Base-by-base conservation (phyloP, 2,797 vertebrate genomes). In the Oreortyx pictus region DNA sequence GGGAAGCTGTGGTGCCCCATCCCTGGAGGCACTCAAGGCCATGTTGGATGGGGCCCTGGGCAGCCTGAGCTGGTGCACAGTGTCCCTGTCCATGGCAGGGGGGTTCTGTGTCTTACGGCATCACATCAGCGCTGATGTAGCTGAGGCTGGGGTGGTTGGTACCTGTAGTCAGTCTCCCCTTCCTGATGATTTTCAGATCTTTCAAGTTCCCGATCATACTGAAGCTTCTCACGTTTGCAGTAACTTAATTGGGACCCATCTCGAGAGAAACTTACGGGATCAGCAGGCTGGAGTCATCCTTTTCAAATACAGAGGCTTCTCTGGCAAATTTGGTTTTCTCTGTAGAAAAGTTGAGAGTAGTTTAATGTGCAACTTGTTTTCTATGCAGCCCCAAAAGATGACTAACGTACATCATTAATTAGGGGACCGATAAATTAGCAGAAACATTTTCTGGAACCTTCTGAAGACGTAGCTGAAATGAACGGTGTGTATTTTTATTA, bases 201-300 rank as follows among this genome's bases (percentile, higher is more conserved):
- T 82, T 46, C 43, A 57, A 25, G 29, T 67, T 77, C 37, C 49
- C 74, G 52, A n/a, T 46, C 16, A 2, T 77, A 57, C 15, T 29
- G 56, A 54, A 64, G 31, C 33, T 37, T 89, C 46, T 82, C 6
- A 7, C 20, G 17, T 47, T 70, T 23, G 10, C n/a, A 60, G 14
- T 70, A 59, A n/a, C 44, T 68, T 59, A 33, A 37, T 33, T 0
- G 0, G 57, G 39, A 62, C 35, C 9, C 0, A 0, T 52, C 0
- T 2, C 12, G 57, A 25, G 50, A 83, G 62, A 74, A 83, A n/a
- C 41, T 0, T 1, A 19, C 57, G 50, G 46, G 27, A 39, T 31
- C 1, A 1, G 29, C 39, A 62, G 31, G 43, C 64, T 76, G 11
- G n/a, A 68, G 41, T 11, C 17, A 49, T 16, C 39, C 41, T 68